These are phyloP conservation scores for Aradus depressus DNA, from an alignment of 2,888 invertebrate genomes.

Conservation along the genomic window DNA sequence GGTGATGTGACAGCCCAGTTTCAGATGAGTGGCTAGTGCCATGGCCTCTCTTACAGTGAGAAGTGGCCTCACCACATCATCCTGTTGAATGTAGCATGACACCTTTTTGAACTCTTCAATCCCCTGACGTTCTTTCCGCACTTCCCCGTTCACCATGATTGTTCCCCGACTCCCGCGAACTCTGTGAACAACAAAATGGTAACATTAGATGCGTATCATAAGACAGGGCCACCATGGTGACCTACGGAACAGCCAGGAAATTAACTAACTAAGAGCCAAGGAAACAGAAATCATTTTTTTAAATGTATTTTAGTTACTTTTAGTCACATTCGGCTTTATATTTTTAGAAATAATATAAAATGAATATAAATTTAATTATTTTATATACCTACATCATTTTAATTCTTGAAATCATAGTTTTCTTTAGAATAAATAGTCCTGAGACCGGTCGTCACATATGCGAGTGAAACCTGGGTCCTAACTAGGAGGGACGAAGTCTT, in stretches of 20 bases:
- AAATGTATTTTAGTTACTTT: not conserved
- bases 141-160: conserved; percentile 58
- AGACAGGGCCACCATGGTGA: no score
- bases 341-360: not conserved
- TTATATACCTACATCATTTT: no score
- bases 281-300: not conserved
- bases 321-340: not conserved
- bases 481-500: no score
- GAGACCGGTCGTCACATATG: no score
- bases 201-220: no score
- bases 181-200: conserved; percentile 37
- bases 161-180: conserved; percentile 59
- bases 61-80: conserved; percentile 60
- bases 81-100: conserved; percentile 78
- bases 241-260: not conserved
- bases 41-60: conserved; percentile 72
- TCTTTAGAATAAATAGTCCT: no score
- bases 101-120: conserved; percentile 59
- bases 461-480: no score
- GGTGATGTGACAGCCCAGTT: conserved; percentile 58
- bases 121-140: conserved; percentile 39
- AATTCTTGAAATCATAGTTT: no score
- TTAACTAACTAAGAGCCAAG: not conserved
- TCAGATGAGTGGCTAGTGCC: conserved; percentile 70
- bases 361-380: no score